Conservation (phyloP, 2,888 invertebrate genomes). For the Sicus ferrugineus region DNA sequence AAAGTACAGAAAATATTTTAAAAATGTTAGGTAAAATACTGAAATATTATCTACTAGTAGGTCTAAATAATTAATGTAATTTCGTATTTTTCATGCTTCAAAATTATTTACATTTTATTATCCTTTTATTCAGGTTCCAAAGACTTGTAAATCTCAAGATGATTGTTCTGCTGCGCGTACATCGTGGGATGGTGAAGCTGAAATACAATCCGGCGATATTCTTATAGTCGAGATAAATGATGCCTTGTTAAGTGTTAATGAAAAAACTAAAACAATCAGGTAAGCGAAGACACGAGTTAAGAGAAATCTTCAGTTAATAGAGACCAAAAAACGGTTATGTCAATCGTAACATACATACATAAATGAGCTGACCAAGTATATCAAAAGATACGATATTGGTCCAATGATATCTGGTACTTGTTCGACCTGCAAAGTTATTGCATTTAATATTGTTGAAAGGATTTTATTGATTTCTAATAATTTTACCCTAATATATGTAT, state of each 20-base stretch:
- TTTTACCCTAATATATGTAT: no score
- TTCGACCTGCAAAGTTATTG: no score
- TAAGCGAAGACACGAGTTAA: no score
- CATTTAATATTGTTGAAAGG: no score
- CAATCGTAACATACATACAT: no score
- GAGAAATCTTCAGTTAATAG: no score
- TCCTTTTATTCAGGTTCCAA: conserved; percentile 57
- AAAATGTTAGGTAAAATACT: not conserved
- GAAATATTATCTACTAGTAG: not conserved
- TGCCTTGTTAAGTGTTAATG: conserved; percentile 66
- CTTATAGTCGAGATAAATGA: conserved; percentile 76
- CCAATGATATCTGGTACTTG: no score
- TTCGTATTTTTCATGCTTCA: not conserved
- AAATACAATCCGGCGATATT: conserved; percentile 77
- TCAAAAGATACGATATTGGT: no score
- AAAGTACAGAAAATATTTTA: no score
- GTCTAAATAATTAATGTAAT: not conserved
- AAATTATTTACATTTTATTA: conserved; percentile 34
- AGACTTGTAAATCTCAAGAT: conserved; percentile 58
- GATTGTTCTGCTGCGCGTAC: conserved; percentile 70
- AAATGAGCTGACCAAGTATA: no score
- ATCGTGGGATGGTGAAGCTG: conserved; percentile 74
- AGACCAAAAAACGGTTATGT: no score
- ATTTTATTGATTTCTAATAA: no score
- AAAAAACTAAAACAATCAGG: conserved; percentile 52